Evolutionary conservation across 2,113 vertebrate genomes (phyloP), one percentile per base, ranked within the genome.

Genomic region (Himantopus leucocephalus): DNA sequence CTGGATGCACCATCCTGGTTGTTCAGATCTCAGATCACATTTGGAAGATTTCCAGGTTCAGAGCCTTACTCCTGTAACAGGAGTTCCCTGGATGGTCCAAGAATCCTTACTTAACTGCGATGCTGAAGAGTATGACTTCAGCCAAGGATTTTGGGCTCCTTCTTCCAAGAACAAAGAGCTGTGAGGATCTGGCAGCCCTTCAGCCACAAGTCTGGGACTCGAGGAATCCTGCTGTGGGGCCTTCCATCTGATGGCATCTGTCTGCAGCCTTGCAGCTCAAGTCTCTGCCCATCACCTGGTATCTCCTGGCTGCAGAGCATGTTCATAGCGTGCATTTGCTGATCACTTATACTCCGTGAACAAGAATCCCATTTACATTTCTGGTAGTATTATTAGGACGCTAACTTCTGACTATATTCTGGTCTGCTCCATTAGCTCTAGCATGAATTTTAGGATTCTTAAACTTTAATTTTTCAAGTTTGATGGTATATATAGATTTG

Each of bases 151-250:
- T 67, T 4, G 22, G 24, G 8, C 21, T 86, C 6, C 8, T 73
- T 88, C 12, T 50, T 74, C 37, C 23, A 47, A 35, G 24, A 66
- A 14, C 13, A 73, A 34, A 66, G 8, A 59, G 10, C 35, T n/a
- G 10, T 29, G 41, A 67, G 47, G 16, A 35, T 85, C 41, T 94
- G 50, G 19, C 6, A 94, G 27, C 67, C 37, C 41, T 84, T 12
- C 50, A 67, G 45, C 50, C 22, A 19, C 2, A 10, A 35, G 19
- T 77, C 41, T 91, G 67, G 21, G 58, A 35, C 27, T 72, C 0
- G 0, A 73, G 30, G 23, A 85, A 87, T 63, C 29, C 1, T 7
- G 3, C n/a, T 89, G 59, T 0, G 0, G 34, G 11, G 6, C 24
- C 34, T 78, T 80, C 52, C 12, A 45, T 73, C 24, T 72, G 56